phyloP scores from a whole-genome alignment of 2,888 invertebrate species.

The Orgyia antiqua region DNA sequence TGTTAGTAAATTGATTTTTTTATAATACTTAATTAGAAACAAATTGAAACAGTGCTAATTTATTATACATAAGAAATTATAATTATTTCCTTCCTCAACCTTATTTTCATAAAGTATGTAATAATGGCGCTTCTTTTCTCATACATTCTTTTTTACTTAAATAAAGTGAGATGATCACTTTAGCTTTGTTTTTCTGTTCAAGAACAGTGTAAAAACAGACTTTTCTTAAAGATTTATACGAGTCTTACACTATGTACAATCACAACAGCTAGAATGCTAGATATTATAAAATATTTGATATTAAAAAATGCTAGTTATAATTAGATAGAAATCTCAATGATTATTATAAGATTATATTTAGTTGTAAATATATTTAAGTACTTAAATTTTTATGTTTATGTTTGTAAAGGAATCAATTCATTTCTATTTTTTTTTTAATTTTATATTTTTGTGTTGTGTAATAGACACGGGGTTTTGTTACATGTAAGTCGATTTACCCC shows the following conservation, averaged over 20 bases:
- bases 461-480: too few species aligned
- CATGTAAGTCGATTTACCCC: too few species aligned
- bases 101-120: conserved; percentile 6
- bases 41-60: too few species aligned
- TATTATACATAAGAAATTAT: too few species aligned
- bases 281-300: background rate
- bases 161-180: too few species aligned
- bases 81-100: conserved; percentile 6
- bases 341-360: conserved; percentile 1
- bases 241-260: conserved; percentile 6
- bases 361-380: conserved; percentile 8
- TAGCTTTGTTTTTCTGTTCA: too few species aligned
- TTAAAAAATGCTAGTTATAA: conserved; percentile 1
- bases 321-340: conserved; percentile 6
- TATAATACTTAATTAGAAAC: too few species aligned
- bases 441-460: background rate
- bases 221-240: too few species aligned
- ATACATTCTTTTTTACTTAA: conserved; percentile 8
- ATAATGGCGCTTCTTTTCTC: conserved; percentile 8
- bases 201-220: too few species aligned
- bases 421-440: background rate
- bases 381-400: conserved; percentile 4
- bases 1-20: too few species aligned
- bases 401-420: conserved; percentile 1
- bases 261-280: conserved; percentile 1